Evolutionary conservation across 2,797 vertebrate species (phyloP).

Genomic region (Champsocephalus esox): DNA sequence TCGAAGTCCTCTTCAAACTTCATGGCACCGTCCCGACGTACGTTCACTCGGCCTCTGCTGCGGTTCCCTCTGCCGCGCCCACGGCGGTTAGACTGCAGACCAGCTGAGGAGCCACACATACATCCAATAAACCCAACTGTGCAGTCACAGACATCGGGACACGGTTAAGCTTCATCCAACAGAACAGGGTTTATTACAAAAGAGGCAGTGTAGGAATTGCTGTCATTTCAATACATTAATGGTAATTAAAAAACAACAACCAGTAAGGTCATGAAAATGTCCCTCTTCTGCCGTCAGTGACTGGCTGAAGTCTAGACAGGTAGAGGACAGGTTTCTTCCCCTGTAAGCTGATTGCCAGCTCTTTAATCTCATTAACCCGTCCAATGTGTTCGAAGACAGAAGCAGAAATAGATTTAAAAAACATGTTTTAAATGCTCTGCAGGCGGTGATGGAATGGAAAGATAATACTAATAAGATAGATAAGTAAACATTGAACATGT

Average conservation of each 20-base stretch:
- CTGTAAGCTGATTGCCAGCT: background rate
- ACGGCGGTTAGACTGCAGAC: constrained; percentile 84
- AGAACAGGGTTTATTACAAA: too few species aligned
- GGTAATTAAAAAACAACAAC: too few species aligned
- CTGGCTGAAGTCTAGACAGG: background rate
- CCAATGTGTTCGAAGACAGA: background rate
- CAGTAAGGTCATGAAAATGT: background rate
- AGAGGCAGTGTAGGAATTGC: background rate
- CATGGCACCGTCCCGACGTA: constrained; percentile 93
- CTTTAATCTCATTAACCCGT: background rate
- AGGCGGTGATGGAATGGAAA: too few species aligned
- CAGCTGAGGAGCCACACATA: constrained; percentile 49
- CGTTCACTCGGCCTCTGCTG: constrained; percentile 91
- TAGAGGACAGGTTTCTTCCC: background rate
- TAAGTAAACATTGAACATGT: too few species aligned
- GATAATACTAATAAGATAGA: too few species aligned
- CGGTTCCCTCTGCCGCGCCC: constrained; percentile 92
- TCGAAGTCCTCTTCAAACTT: constrained; percentile 99
- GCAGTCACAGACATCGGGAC: background rate
- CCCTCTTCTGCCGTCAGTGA: background rate
- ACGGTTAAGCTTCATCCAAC: background rate
- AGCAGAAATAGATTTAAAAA: too few species aligned
- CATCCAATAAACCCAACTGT: too few species aligned
- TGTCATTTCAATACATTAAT: background rate
- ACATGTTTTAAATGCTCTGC: too few species aligned